Evolutionary conservation across 2,797 vertebrate species (phyloP), one percentile per base, ranked within the genome.

Genomic region (Nannoperca obscura): DNA sequence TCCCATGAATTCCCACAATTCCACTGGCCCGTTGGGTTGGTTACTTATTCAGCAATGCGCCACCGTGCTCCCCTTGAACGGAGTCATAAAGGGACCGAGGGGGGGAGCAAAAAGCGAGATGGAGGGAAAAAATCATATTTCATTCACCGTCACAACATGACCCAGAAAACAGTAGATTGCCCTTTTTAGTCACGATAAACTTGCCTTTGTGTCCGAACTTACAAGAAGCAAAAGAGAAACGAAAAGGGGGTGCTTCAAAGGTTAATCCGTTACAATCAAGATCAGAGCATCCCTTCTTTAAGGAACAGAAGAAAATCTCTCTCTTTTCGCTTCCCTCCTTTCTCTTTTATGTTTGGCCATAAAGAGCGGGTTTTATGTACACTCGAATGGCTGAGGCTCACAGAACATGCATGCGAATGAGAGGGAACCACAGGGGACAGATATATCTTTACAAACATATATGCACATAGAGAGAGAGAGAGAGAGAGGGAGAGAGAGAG

Each of bases 1-100:
- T 95, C 95, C 92, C 94, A 95, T 88, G 92, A 91, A 93, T 92
- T 94, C 94, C 91, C 92, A 93, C 92, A 94, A 94, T 93, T 94
- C 93, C 90, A 84, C 81, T 64, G 90, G 83, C 85, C 87, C 90
- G 92, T 93, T 94, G 93, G 93, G 93, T 89, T 93, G 91, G 94
- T 95, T 94, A 92, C 91, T 75, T 88, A 94, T 95, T 95, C 93
- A 94, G 82, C 74, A 76, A 86, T 84, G 92, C 78, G 86, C 87
- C 85, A 85, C 82, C 80, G 73, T 66, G 82, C 84, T 88, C 88
- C 88, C 84, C 88, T 86, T 87, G 80, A 90, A 89, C 76, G 65
- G 73, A 49, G 82, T 65, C 78, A 91, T 91, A 91, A 91, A 89
- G 87, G 72, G 78, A 83, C 76, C 54, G 75, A 87, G 69, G 82